Conservation (phyloP, 2,797 vertebrate species). For the Paramormyrops hopkinsi region DNA sequence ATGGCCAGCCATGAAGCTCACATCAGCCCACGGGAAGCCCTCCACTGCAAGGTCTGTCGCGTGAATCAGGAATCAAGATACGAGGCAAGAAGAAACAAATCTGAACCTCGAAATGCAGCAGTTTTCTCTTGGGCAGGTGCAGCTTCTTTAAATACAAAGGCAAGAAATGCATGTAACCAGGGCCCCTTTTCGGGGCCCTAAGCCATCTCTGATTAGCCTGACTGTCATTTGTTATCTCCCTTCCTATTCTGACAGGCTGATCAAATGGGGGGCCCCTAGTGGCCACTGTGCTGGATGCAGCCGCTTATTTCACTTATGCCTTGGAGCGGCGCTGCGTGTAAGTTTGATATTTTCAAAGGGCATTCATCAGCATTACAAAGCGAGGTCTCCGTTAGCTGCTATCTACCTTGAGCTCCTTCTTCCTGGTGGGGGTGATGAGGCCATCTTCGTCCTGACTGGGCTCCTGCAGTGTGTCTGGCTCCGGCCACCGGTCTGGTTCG, state of each 20-base stretch:
- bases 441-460: slow-evolving; percentile 56
- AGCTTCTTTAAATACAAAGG: background rate
- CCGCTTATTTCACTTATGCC: background rate
- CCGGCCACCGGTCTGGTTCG: slow-evolving; percentile 60
- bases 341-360: background rate
- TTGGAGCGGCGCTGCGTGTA: background rate
- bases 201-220: background rate
- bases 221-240: background rate
- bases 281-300: background rate
- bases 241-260: background rate
- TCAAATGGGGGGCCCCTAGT: background rate
- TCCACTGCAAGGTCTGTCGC: background rate
- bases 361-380: background rate
- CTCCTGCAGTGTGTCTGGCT: slow-evolving; percentile 39
- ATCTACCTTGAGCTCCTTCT: slow-evolving; percentile 88
- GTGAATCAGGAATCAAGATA: background rate
- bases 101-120: background rate
- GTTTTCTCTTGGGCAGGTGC: background rate
- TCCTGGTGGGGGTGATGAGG: slow-evolving; percentile 79
- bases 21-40: background rate
- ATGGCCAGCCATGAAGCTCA: background rate
- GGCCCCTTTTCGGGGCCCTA: background rate
- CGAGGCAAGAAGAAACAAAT: background rate
- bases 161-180: background rate
- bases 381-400: background rate